Evolutionary conservation across 1,140 invertebrate genomes (phyloP), one percentile per base, ranked within the genome.

Genomic region (Lasaia peninsularis): DNA sequence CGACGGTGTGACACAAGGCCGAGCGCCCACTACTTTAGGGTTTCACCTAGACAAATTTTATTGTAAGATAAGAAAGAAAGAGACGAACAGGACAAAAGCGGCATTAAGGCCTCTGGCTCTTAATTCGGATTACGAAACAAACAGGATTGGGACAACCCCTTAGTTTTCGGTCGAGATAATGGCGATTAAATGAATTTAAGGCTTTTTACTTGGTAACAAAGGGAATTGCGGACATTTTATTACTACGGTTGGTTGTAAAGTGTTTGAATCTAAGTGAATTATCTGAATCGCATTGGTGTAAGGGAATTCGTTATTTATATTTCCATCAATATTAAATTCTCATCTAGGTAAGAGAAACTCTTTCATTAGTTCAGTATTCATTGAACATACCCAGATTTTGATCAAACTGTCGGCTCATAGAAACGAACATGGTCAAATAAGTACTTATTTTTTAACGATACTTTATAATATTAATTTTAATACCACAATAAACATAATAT

Each of bases 21-120:
- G 16, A 16, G 34, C 33, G 60, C 62, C 71, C 65, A 78, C 72
- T 70, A 74, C 76, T 84, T 82, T 69, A 80, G 69, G 69, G 69
- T 67, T 65, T 76, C 76, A 73, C 80, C 78, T 82, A 85, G 80
- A 85, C 81, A 82, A 82, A 85, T 85, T 85, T 83, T 73, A 67
- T 70, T 68, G 63, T 56, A 58, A 79, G 81, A 85, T 85, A 84
- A 80, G 80, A 82, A 84, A 84, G 75, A 75, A 81, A 73, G 71
- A 69, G 54, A 64, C 63, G 71, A 74, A 64, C 69, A 77, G 75
- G 65, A 77, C 73, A 75, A 71, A 68, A 71, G 70, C 67, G 63
- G 73, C 63, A 81, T 80, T 80, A 81, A 67, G 62, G 69, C 75
- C 74, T 60, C 73, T 62, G 70, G 75, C 72, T 69, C 60, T 75